phyloP scores from a whole-genome alignment of 2,888 invertebrate species.

The Nomada lathburiana region DNA sequence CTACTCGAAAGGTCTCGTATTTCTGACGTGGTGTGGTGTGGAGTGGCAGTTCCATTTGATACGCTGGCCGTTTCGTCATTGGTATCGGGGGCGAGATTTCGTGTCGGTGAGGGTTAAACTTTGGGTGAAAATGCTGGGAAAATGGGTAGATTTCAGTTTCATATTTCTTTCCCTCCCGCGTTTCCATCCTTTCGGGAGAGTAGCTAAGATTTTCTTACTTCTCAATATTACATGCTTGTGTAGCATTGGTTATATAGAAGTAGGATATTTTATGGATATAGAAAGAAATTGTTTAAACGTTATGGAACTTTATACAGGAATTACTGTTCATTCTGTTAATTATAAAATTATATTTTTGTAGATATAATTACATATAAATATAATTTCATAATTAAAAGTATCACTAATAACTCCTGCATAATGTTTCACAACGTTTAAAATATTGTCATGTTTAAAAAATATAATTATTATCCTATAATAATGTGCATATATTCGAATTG shows the following conservation, averaged over 20 bases:
- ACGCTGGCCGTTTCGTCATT: slow-evolving; percentile 5
- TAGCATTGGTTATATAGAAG: not conserved
- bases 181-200: no score
- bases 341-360: no score
- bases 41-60: slow-evolving; percentile 31
- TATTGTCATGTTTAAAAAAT: no score
- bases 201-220: not conserved
- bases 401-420: no score
- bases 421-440: no score
- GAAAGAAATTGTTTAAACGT: not conserved
- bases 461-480: not conserved
- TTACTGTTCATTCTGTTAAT: no score
- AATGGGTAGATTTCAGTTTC: not conserved
- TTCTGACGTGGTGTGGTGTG: slow-evolving; percentile 39
- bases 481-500: not conserved
- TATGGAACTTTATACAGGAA: not conserved
- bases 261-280: not conserved
- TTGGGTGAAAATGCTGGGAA: not conserved
- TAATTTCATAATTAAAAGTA: no score
- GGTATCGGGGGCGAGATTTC: slow-evolving; percentile 5
- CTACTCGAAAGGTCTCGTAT: slow-evolving; percentile 61
- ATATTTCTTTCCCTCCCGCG: not conserved
- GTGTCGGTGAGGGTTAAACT: not conserved
- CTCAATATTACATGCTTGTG: no score
- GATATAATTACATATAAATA: no score